Conservation (phyloP, 2,797 vertebrate species). For the Oceanodroma leucorhoa region DNA sequence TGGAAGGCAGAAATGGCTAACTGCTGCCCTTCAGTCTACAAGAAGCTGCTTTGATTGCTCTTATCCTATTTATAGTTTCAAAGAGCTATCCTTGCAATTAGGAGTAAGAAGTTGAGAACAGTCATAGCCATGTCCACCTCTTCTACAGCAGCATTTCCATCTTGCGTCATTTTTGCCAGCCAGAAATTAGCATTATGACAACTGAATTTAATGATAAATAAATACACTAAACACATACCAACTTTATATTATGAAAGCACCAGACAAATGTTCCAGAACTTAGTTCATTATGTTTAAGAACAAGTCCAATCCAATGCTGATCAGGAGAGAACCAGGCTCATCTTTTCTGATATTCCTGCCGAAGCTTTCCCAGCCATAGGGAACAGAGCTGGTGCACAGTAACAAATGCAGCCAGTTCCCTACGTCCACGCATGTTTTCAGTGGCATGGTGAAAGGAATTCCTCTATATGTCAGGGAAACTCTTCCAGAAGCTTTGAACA, state of each 20-base stretch:
- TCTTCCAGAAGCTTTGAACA: not conserved
- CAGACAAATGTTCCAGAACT: not conserved
- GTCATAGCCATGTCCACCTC: not conserved
- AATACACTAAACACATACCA: not conserved
- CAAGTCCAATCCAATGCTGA: not conserved
- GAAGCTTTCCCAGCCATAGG: not conserved
- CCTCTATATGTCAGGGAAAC: not conserved
- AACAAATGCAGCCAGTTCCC: not conserved
- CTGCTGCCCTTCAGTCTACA: slow-evolving; percentile 14
- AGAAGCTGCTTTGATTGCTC: not conserved
- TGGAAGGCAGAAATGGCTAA: slow-evolving; percentile 38
- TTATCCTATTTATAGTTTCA: not conserved
- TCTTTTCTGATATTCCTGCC: not conserved
- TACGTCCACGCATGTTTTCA: not conserved
- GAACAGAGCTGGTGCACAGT: not conserved
- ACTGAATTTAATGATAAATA: not conserved
- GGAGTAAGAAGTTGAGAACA: not conserved
- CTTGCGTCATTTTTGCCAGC: not conserved
- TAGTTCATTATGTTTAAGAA: not conserved
- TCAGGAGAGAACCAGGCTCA: not conserved
- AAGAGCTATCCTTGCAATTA: not conserved
- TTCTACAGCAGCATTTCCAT: not conserved
- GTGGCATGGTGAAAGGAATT: not conserved
- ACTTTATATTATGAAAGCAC: not conserved
- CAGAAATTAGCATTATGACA: not conserved